phyloP scores from a whole-genome alignment of 2,797 vertebrate genomes.

The Eptatretus atami region DNA sequence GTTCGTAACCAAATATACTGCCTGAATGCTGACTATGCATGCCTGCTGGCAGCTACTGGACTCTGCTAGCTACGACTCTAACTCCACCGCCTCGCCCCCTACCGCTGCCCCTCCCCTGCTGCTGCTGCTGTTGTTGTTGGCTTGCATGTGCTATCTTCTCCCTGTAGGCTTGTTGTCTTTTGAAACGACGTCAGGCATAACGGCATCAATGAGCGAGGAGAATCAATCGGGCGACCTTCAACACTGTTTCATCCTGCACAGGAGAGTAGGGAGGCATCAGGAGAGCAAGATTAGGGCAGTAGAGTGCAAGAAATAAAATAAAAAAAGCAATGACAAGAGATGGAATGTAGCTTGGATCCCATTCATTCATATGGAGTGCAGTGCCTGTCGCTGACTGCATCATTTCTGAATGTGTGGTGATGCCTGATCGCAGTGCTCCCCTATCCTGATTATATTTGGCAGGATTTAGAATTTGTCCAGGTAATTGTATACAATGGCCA shows the following conservation, averaged over 20 bases:
- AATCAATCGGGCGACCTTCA: constrained; percentile 76
- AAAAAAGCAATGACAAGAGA: background rate
- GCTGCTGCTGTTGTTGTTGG: constrained; percentile 14
- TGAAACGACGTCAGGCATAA: constrained; percentile 86
- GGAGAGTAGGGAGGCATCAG: constrained; percentile 7
- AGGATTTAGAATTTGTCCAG: no score
- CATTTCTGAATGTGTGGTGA: background rate
- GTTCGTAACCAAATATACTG: no score
- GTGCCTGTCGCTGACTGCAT: background rate
- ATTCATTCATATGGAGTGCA: background rate
- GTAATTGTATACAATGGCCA: no score
- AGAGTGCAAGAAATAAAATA: background rate
- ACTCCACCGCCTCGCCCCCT: no score
- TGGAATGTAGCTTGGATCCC: background rate
- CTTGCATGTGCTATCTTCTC: constrained; percentile 66
- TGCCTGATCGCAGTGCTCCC: background rate
- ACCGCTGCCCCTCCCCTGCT: no score
- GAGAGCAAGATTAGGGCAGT: constrained; percentile 9
- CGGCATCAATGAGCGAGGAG: constrained; percentile 83
- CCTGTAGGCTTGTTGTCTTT: constrained; percentile 60
- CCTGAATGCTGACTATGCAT: no score
- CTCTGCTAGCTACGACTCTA: no score
- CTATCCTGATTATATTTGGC: background rate
- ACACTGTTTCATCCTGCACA: constrained; percentile 55
- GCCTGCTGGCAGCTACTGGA: no score